A percentile compares a stretch with the other conserved stretches of the same genome.
phyloP scores from a whole-genome alignment of 2,888 invertebrate genomes.

The Rhamphomyia laevipes region DNA sequence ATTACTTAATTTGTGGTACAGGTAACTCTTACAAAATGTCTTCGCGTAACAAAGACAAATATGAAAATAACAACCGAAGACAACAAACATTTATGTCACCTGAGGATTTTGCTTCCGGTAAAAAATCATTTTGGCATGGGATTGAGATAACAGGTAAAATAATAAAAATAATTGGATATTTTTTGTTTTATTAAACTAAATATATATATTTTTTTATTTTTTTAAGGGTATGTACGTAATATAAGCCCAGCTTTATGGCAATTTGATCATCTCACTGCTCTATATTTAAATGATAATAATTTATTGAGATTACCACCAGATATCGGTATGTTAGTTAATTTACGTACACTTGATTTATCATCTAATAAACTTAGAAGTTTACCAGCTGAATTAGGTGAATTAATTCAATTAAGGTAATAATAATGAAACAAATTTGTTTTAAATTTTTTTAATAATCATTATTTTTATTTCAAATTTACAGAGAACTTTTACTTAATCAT shows the following conservation, averaged over 20 bases:
- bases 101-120: constrained; percentile 84
- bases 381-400: constrained; percentile 93
- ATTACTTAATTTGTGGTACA: constrained; percentile 13
- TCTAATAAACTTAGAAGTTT: constrained; percentile 88
- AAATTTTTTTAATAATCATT: constrained; percentile 9
- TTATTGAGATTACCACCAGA: constrained; percentile 84
- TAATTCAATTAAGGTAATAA: constrained; percentile 76
- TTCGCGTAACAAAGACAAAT: constrained; percentile 78
- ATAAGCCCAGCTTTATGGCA: constrained; percentile 87
- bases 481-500: constrained; percentile 88
- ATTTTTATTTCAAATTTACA: constrained; percentile 33
- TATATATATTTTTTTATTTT: constrained; percentile 11
- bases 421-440: not conserved
- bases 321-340: constrained; percentile 70
- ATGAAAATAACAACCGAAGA: constrained; percentile 70
- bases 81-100: constrained; percentile 85
- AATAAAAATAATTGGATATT: not conserved
- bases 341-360: constrained; percentile 84
- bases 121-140: constrained; percentile 86
- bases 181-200: not conserved
- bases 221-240: constrained; percentile 83
- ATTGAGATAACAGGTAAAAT: constrained; percentile 67
- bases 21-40: constrained; percentile 41
- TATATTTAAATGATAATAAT: constrained; percentile 94
- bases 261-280: constrained; percentile 80